Base-by-base conservation (phyloP, 2,113 vertebrate genomes). In the Boleophthalmus pectinirostris region DNA sequence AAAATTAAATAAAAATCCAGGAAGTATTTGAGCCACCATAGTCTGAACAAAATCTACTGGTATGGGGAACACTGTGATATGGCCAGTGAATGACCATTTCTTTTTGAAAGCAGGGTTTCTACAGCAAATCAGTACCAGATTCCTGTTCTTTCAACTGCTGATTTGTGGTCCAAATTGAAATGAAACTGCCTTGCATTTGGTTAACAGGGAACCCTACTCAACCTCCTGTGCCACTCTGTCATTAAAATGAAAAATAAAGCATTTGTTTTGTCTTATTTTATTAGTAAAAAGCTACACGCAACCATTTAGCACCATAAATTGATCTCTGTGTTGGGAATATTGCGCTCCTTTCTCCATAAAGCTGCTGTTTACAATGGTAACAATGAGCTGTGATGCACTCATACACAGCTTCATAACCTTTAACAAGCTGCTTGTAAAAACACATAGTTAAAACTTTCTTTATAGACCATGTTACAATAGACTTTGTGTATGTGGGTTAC, bases 401-500 rank as follows among this genome's bases (percentile, higher is more conserved):
- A 43, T n/a, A 64, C 20, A n/a, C 51, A 20, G 18, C 61, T 43
- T 43, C 61, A 64, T 38, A 64, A 64, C 33, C 5, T 63, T 64
- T 64, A 38, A 64, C 61, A 38, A 38, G 33, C 18, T 3, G 33
- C 61, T 64, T 64, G 33, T 64, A 64, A 64, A 33, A 38, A 64
- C 29, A 64, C 18, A 64, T 12, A 12, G 61, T 64, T 38, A 64
- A 64, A 64, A 64, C 61, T 64, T 64, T 43, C 61, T 64, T 64
- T 64, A 64, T 64, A 20, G 61, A 43, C 61, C 20, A 8, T 8
- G 33, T 64, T 64, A 64, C 33, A 3, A 8, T 38, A 64, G 33
- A 64, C 61, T 64, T 43, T 64, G 18, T n/a, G 54, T 25, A 78
- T 79, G 35, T 60, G 57, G 8, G 58, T 81, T 66, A 24, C 54